Evolutionary conservation across 1,140 invertebrate genomes (phyloP).

Genomic region (Penaeus japonicus): DNA sequence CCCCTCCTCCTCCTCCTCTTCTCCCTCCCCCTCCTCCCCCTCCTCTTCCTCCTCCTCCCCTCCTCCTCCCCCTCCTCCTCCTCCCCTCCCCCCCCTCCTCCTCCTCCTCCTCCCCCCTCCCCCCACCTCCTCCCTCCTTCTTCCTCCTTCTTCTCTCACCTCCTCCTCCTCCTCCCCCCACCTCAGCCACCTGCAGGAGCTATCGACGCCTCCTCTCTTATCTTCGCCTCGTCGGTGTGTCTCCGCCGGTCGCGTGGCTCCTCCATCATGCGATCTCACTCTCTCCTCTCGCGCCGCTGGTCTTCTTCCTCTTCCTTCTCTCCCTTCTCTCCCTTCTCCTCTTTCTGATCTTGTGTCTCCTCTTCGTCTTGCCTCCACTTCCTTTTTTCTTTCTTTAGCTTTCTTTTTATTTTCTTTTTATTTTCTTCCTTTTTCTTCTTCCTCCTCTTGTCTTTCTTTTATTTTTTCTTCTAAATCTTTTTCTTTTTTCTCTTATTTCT

Average conservation of each 20-base stretch:
- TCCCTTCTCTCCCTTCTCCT: neutral
- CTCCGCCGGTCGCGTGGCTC: neutral
- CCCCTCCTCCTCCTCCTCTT: neutral
- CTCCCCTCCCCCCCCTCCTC: neutral
- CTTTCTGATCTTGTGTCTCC: neutral
- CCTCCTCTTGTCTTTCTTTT: no score
- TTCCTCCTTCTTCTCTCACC: neutral
- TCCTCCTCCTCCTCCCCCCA: neutral
- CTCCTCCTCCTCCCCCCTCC: neutral
- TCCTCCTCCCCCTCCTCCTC: neutral
- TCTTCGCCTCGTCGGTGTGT: neutral
- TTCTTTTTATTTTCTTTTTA: no score
- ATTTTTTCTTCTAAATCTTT: no score
- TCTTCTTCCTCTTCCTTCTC: neutral
- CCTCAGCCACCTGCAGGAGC: no score
- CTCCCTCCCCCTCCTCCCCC: neutral
- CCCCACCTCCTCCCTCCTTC: neutral
- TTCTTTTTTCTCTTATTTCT: no score
- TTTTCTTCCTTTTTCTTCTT: no score
- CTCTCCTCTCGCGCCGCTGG: neutral
- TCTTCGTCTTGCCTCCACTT: no score
- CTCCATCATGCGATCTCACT: neutral
- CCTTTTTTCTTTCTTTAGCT: no score
- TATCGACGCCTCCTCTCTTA: neutral
- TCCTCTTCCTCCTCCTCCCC: neutral